A percentile compares a stretch with the other conserved stretches of the same genome.
These are phyloP conservation scores for Eclectus roratus DNA, from an alignment of 2,113 vertebrate genomes.

Conservation along the genomic window DNA sequence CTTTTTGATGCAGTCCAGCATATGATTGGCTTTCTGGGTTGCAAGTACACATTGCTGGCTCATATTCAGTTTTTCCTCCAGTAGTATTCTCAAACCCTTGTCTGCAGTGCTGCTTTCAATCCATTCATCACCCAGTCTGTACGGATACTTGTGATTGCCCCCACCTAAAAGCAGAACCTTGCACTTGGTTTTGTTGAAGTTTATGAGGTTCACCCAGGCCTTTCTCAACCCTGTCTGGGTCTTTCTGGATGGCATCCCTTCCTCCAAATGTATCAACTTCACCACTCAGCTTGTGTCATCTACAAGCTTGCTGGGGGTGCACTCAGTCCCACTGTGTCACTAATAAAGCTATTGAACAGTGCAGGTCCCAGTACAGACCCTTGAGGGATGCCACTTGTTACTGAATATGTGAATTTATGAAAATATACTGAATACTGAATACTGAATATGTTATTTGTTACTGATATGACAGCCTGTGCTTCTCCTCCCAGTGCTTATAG, in stretches of 20 bases:
- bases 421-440: neutral
- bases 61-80: neutral
- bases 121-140: neutral
- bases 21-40: neutral
- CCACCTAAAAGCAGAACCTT: neutral
- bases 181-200: neutral
- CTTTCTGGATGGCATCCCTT: neutral
- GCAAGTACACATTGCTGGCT: neutral
- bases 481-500: neutral
- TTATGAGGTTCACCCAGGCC: neutral
- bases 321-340: neutral
- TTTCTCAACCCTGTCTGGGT: neutral
- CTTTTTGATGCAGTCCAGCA: neutral
- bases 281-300: neutral
- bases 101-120: neutral
- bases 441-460: neutral
- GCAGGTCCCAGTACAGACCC: neutral
- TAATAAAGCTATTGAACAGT: neutral
- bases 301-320: neutral
- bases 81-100: neutral
- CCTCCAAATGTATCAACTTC: neutral
- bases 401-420: neutral
- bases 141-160: neutral
- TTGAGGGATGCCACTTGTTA: neutral
- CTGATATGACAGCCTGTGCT: neutral